Evolutionary conservation across 2,797 vertebrate species (phyloP).

Genomic region (Hemitrygon akajei): DNA sequence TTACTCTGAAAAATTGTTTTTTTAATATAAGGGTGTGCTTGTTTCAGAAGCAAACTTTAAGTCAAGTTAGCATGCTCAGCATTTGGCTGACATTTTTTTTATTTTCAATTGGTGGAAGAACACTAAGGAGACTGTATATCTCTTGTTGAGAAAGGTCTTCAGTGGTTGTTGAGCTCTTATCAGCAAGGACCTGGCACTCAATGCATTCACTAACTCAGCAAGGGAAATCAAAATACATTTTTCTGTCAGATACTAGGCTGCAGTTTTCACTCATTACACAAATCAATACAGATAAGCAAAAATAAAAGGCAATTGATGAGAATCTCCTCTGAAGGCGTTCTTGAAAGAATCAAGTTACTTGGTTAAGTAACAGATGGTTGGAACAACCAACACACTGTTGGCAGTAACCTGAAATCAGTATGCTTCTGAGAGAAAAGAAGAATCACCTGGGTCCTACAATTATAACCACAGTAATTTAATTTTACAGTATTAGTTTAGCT

Average conservation of each 20-base stretch:
- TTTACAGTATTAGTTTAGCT: constrained; percentile 18
- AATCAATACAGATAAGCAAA: not conserved
- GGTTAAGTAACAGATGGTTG: not conserved
- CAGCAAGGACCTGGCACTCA: not conserved
- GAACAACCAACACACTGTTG: not conserved
- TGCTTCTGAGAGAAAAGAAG: not conserved
- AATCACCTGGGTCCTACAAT: not conserved
- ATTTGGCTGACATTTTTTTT: not conserved
- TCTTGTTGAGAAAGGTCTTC: not conserved
- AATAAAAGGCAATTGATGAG: not conserved
- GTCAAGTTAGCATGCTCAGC: not conserved
- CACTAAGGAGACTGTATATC: not conserved
- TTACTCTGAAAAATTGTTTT: not conserved
- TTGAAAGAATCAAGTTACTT: not conserved
- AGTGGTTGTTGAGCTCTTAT: not conserved
- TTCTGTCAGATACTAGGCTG: not conserved
- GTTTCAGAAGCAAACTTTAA: not conserved
- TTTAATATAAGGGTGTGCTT: not conserved
- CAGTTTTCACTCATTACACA: not conserved
- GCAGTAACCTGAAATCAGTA: not conserved
- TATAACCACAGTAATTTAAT: not conserved
- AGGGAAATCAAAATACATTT: not conserved
- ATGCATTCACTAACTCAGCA: not conserved
- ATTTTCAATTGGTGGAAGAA: not conserved
- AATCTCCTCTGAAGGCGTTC: not conserved